Base-by-base conservation (phyloP, 2,797 vertebrate species). In the Pipistrellus kuhlii region DNA sequence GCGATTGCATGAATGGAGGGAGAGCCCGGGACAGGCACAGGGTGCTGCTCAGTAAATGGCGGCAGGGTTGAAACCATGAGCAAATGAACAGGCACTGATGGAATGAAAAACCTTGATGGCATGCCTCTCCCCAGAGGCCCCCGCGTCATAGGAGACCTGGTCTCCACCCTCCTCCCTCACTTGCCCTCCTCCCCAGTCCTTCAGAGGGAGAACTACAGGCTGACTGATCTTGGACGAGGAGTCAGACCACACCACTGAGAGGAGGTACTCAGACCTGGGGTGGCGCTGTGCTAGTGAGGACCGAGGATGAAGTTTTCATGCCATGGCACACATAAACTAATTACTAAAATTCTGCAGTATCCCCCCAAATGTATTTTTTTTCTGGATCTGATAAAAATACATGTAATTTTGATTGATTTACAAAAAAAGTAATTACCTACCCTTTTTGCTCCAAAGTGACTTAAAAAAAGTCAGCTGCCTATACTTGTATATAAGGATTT, bases 21-120 rank as follows among this genome's bases (percentile, higher is more conserved):
- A 3, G 1, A 78, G 11, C 13, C 17, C 0, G 0, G 6, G 11
- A 8, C 5, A 7, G 75, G 51, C n/a, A 1, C 0, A 14, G 35
- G n/a, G 23, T 41, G 14, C 18, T 5, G 6, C 57, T 86, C 32
- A 4, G 0, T 53, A 7, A 44, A 30, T 6, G 11, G 64, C 0
- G 0, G 2, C 10, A 0, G 0, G 30, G 13, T 25, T 46, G 25
- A 53, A 25, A 64, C 72, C 8, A 0, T 32, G 55, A n/a, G 21
- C n/a, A n/a, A 21, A 83, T 3, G 66, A 51, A 25, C 23, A 59
- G n/a, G 27, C 25, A 1, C 27, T 1, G 4, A 6, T 0, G 6
- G 10, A 11, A 4, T 17, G 21, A 17, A 14, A 62, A 46, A 30
- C 8, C n/a, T 21, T 27, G 2, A 17, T 3, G 32, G 46, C 35